Base-by-base conservation (phyloP, 2,113 vertebrate genomes). In the Mesembrinibis cayennensis region DNA sequence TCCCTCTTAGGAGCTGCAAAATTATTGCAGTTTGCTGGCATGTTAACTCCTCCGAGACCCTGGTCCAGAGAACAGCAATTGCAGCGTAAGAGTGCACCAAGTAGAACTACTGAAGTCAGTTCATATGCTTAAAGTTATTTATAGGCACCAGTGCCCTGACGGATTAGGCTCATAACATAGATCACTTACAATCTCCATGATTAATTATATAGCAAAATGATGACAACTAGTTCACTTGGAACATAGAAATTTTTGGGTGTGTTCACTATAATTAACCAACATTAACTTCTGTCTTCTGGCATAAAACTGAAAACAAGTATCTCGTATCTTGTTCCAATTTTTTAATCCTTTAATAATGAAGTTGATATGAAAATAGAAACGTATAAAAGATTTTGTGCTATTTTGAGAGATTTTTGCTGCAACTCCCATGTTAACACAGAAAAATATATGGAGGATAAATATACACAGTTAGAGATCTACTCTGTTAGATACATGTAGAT, bases 291-390 rank as follows among this genome's bases (percentile, higher is more conserved):
- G 10, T 70, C 45, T 87, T 91, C 52, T 85, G 61, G 44, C 6
- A 6, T 67, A 74, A 76, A 76, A 87, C 27, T 18, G 44, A 71
- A 81, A 85, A 29, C 13, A 55, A 90, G 5, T 15, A 50, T 50
- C 44, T 72, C 4, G 0, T 23, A 77, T 71, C 78, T 62, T 45
- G 4, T 34, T 90, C 32, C 45, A 82, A 10, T 29, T 42, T 87
- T 95, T 79, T 55, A 85, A 79, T 87, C 42, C 25, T 71, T 82
- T 34, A 84, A 53, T 67, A 82, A 82, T 47, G 7, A 82, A 67
- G 22, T 20, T 84, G 34, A 74, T 78, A 30, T 10, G 16, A 77
- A 89, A 93, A 65, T 0, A 50, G 10, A 85, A 83, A 66, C 3
- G 44, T 8, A 45, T n/a, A 63, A 66, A 82, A 62, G 52, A 69